Base-by-base conservation (phyloP, 2,797 vertebrate species). In the Brotula barbata region DNA sequence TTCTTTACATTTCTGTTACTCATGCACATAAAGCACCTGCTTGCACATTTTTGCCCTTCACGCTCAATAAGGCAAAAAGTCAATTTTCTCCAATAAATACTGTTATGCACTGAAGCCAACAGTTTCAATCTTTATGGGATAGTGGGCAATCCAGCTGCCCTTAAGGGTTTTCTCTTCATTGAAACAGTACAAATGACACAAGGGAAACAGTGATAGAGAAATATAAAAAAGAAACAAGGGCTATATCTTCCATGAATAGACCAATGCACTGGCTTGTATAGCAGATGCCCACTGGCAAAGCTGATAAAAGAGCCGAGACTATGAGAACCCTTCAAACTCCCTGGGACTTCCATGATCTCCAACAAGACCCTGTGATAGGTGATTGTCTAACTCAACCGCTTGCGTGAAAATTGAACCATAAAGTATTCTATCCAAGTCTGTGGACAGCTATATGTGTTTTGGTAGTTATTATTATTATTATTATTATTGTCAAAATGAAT, bases 31-130 rank as follows among this genome's bases (percentile, higher is more conserved):
- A n/a, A 20, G 10, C 12, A 8, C 3, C 28, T 17, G 33, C 63
- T 52, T 75, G 63, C 68, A 72, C 70, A 73, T 78, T 67, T 41
- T 53, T 36, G 49, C 37, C 36, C 66, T 31, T 72, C 1, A 15
- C 73, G 67, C 59, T 77, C 58, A 81, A 84, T 80, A 85, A 71
- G 53, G 60, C 60, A 57, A 71, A 67, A 57, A 69, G 64, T 47
- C 58, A 60, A 68, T 80, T 68, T 68, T 44, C 56, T 69, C 39
- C 71, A 53, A 70, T 75, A 68, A 76, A 58, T 50, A 59, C 51
- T 39, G 41, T 42, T 70, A 70, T 49, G 72, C 78, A 72, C 22
- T 44, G 46, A 58, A 64, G 58, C 52, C 41, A 64, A 46, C 56
- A 34, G 33, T 74, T 77, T 62, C 28, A 55, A 58, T 67, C 55